phyloP scores from a whole-genome alignment of 2,113 vertebrate genomes.

The Pelusios castaneus region DNA sequence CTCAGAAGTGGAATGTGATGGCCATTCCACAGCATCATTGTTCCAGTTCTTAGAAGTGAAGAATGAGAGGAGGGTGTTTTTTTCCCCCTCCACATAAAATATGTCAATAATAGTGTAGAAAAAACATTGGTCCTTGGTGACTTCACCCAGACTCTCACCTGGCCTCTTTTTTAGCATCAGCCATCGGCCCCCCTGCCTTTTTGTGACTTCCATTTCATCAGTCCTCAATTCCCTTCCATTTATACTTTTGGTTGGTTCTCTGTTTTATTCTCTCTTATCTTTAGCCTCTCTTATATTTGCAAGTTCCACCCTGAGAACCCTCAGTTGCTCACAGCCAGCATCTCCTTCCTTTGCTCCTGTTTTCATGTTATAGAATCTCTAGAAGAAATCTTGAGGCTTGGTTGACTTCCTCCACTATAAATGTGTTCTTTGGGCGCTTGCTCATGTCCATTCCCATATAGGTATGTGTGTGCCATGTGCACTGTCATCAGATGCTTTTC shows the following conservation, averaged over 20 bases:
- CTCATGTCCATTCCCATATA: too few species aligned
- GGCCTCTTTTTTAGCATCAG: not conserved
- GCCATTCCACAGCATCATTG: not conserved
- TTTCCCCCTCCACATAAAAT: not conserved
- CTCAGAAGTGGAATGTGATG: not conserved
- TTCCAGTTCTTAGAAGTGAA: not conserved
- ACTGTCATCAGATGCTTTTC: too few species aligned
- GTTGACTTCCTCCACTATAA: not conserved
- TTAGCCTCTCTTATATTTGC: not conserved
- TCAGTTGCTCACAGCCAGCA: not conserved
- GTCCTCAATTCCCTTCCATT: not conserved
- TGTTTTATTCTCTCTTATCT: not conserved
- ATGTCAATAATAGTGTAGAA: too few species aligned
- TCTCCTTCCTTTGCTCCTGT: not conserved
- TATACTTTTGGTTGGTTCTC: not conserved
- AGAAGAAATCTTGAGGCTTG: not conserved
- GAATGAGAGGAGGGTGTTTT: not conserved
- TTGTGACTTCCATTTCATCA: not conserved
- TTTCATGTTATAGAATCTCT: not conserved
- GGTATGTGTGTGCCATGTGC: too few species aligned
- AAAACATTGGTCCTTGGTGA: not conserved
- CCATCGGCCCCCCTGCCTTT: not conserved
- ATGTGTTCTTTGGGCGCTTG: not conserved
- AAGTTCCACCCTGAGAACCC: too few species aligned
- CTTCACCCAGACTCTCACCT: not conserved